Base-by-base conservation (phyloP, 1,140 invertebrate genomes). In the Chlorops oryzae region DNA sequence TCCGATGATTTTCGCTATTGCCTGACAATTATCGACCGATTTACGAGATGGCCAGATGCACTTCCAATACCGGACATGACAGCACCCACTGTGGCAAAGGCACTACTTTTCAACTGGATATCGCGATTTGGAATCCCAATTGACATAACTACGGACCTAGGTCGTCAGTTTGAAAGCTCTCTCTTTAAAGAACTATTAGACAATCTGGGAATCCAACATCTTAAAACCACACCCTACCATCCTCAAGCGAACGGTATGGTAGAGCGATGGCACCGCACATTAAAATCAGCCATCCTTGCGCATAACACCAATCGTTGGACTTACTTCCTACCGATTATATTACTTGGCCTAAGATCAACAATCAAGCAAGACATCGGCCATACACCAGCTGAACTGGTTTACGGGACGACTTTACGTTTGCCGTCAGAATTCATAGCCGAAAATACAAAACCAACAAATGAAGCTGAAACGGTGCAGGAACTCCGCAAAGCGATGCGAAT, bases 11-110 rank as follows among this genome's bases (percentile, higher is more conserved):
- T 53, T 52, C 20, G 57, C 7, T 75, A 76, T 52, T 55, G 63
- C 9, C 50, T 79, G 0, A 78, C 76, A 0, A 58, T 63, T 4
- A 70, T 76, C 5, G 76, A 78, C 51, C 46, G 70, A 24, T 75
- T 61, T 42, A 21, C 76, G 2, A 51, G 72, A 21, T 80, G 73
- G 73, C 73, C 69, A 0, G 75, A 76, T 59, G 69, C 70, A 3
- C 49, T 73, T 15, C 75, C 75, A 3, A 24, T 76, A 0, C 15
- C 45, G 13, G 68, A 77, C 22, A 74, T 72, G 2, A 55, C 62
- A 6, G 72, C 73, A 7, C 54, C 59, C 20, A 50, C 35, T 3
- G 54, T 63, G 18, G 57, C 60, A 5, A 46, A 21, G 37, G 42
- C 44, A 1, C 46, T 70, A 6, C 51, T 54, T 12, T 27, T 37